phyloP scores from a whole-genome alignment of 2,888 invertebrate species.

The Archips xylosteana region DNA sequence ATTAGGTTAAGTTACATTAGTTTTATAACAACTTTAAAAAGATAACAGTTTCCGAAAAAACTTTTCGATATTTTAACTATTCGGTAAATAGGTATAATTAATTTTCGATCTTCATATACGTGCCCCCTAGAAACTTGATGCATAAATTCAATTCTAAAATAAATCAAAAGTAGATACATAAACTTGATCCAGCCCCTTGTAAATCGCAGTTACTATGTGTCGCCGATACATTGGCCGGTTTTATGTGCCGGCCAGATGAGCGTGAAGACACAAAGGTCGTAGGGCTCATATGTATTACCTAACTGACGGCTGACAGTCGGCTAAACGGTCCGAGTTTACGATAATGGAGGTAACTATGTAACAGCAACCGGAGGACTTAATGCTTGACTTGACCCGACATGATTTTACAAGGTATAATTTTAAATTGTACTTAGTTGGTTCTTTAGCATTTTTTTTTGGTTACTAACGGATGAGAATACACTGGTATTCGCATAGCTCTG shows the following conservation, averaged over 20 bases:
- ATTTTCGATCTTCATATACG: background rate
- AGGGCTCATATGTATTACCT: conserved; percentile 49
- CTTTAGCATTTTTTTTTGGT: too few relatives aligned
- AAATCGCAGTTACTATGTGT: conserved; percentile 14
- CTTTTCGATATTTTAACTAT: too few relatives aligned
- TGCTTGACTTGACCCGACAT: background rate
- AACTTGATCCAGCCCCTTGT: background rate
- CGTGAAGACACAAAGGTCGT: conserved; percentile 62
- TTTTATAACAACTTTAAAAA: too few relatives aligned
- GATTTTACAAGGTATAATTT: background rate
- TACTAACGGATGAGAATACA: too few relatives aligned
- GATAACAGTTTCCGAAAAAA: too few relatives aligned
- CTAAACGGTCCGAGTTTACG: conserved; percentile 29
- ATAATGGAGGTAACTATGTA: conserved; percentile 27
- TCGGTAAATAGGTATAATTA: too few relatives aligned
- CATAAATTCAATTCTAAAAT: background rate
- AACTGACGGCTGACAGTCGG: conserved; percentile 27
- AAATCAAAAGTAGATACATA: background rate
- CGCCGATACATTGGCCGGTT: conserved; percentile 69
- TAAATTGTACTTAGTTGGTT: too few relatives aligned
- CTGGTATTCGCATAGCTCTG: too few relatives aligned
- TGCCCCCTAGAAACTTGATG: background rate
- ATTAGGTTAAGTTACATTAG: too few relatives aligned
- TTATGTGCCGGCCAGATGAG: conserved; percentile 76
- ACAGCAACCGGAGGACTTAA: conserved; percentile 16